phyloP scores from a whole-genome alignment of 1,140 invertebrate genomes.

The Caerostris darwini region DNA sequence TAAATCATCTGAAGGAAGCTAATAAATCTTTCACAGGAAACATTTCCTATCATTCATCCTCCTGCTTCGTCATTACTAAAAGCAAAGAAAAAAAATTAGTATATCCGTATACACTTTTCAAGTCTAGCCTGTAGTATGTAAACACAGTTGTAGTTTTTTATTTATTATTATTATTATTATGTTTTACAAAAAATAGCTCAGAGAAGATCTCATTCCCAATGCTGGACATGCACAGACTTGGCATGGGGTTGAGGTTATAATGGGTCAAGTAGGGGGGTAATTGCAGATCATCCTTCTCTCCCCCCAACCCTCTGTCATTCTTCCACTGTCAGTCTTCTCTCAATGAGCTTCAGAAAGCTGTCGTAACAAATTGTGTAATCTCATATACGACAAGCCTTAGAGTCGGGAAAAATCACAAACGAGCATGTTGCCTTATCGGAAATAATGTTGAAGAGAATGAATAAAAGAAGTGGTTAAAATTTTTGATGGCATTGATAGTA shows the following conservation, averaged over 20 bases:
- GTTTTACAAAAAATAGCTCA: neutral
- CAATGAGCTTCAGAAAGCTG: constrained; percentile 10
- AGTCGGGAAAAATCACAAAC: neutral
- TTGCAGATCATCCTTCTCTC: neutral
- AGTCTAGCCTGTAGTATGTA: neutral
- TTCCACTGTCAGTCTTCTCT: constrained; percentile 39
- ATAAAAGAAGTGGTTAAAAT: neutral
- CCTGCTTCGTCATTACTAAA: neutral
- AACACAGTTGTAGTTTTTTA: neutral
- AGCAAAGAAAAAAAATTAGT: neutral
- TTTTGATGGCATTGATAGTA: neutral
- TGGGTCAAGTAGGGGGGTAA: constrained; percentile 40
- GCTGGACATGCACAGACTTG: neutral
- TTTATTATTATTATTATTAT: neutral
- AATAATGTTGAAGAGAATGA: neutral
- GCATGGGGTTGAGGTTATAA: neutral
- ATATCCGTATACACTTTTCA: neutral
- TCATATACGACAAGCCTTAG: constrained; percentile 24
- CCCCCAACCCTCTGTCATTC: constrained; percentile 48
- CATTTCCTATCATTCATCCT: constrained; percentile 28
- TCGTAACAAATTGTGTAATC: constrained; percentile 72
- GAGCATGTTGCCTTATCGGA: constrained; percentile 22
- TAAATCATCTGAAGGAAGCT: neutral
- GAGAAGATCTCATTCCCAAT: constrained; percentile 25
- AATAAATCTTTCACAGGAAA: constrained; percentile 27